A percentile compares a stretch with the other conserved stretches of the same genome.
phyloP scores from a whole-genome alignment of 2,888 invertebrate genomes.

The Junonia oenone region DNA sequence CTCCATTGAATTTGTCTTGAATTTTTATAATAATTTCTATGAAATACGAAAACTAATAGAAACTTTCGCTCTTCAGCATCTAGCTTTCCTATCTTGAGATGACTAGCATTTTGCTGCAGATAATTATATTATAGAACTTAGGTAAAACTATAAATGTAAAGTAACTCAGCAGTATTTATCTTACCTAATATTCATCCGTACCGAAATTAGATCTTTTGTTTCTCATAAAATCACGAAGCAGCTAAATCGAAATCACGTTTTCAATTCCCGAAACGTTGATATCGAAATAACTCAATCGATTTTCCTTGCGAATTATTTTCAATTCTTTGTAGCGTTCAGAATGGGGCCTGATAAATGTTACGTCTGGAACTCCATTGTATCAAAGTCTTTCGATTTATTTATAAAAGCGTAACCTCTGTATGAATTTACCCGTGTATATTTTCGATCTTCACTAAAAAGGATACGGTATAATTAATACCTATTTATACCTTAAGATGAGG shows the following conservation, averaged over 20 bases:
- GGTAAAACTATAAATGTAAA: no score
- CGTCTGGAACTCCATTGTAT: neutral
- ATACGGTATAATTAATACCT: no score
- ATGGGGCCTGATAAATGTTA: neutral
- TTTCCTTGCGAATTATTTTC: neutral
- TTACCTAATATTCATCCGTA: neutral
- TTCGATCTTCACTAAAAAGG: no score
- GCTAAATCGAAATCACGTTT: constrained; percentile 3
- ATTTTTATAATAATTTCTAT: no score
- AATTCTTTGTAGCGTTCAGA: neutral
- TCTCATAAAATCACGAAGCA: constrained; percentile 10
- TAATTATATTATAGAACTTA: neutral
- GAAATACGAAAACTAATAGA: no score
- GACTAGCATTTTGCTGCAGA: no score
- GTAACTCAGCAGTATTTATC: neutral
- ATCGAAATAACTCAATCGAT: constrained; percentile 1
- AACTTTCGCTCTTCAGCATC: no score
- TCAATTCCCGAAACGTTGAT: constrained; percentile 1
- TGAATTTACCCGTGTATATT: no score
- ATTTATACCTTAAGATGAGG: no score
- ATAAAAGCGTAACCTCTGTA: neutral
- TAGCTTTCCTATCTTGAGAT: no score
- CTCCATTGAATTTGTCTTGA: no score
- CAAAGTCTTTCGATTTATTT: neutral
- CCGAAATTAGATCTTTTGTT: constrained; percentile 10